A percentile compares a stretch with the other conserved stretches of the same genome.
These are phyloP conservation scores for Dermolepida albohirtum DNA, from an alignment of 2,888 invertebrate genomes.

Conservation along the genomic window DNA sequence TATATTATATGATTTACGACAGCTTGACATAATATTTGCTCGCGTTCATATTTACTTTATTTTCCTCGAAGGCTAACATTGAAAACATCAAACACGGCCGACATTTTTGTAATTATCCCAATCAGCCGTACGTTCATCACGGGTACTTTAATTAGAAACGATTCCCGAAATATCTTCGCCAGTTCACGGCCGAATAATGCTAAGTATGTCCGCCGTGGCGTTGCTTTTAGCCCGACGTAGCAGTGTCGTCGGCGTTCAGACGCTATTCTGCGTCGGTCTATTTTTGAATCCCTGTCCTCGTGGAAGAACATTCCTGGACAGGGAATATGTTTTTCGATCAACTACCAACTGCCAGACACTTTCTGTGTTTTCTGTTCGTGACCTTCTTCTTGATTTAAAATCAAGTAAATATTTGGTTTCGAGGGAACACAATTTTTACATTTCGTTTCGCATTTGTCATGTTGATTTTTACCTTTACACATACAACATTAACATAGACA, in stretches of 20 bases:
- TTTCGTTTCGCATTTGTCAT: neutral
- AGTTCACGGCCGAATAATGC: slow-evolving; percentile 27
- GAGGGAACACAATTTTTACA: neutral
- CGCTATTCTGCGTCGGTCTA: slow-evolving; percentile 18
- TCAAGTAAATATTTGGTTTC: slow-evolving; percentile 14
- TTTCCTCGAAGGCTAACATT: no score
- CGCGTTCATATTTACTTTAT: no score
- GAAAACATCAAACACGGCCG: no score
- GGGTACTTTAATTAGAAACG: slow-evolving; percentile 27
- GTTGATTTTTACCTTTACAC: slow-evolving; percentile 24
- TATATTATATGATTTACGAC: no score
- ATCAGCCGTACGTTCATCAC: no score
- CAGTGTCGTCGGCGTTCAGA: slow-evolving; percentile 22
- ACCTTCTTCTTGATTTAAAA: slow-evolving; percentile 29
- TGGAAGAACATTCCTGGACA: slow-evolving; percentile 12
- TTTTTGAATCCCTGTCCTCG: slow-evolving; percentile 11
- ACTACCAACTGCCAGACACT: neutral
- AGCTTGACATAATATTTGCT: no score
- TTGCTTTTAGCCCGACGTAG: neutral
- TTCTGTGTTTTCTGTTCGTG: slow-evolving; percentile 21
- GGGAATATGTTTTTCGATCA: neutral
- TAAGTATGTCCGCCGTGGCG: slow-evolving; percentile 23
- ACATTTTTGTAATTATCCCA: no score
- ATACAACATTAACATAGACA: neutral
- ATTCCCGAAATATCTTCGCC: slow-evolving; percentile 32